These are phyloP conservation scores for Phyto melanocephala DNA, from an alignment of 2,888 invertebrate species.

Conservation along the genomic window DNA sequence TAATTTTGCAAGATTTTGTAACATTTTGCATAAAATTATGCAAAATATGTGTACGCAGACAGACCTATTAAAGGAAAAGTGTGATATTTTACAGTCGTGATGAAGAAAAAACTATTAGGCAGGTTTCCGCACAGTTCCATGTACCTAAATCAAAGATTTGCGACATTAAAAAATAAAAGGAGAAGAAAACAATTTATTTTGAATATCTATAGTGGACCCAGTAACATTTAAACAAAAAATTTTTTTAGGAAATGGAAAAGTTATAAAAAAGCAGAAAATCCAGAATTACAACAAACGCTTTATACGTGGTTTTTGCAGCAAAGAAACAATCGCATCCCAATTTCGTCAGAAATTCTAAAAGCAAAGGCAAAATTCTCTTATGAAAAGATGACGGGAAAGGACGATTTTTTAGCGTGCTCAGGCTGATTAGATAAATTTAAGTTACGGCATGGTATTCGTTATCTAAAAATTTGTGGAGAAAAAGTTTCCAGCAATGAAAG, in stretches of 20 bases:
- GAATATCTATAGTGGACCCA: constrained; percentile 19
- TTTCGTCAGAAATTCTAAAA: constrained; percentile 61
- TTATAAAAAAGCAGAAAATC: constrained; percentile 60
- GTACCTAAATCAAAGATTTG: constrained; percentile 29
- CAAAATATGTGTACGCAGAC: no score
- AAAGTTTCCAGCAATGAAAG: constrained; percentile 44
- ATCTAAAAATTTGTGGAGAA: constrained; percentile 55
- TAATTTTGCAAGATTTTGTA: no score
- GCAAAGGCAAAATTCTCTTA: constrained; percentile 64
- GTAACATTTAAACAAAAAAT: constrained; percentile 30
- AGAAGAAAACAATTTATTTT: constrained; percentile 32
- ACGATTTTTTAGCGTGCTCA: constrained; percentile 55
- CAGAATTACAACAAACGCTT: constrained; percentile 64
- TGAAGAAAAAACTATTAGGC: constrained; percentile 30
- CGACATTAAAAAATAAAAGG: constrained; percentile 7
- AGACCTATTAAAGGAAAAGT: constrained; percentile 18
- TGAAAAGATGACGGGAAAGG: constrained; percentile 56
- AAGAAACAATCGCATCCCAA: constrained; percentile 57
- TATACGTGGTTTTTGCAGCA: constrained; percentile 65
- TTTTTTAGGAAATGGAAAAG: constrained; percentile 60
- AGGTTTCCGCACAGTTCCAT: constrained; percentile 24
- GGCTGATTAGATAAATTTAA: constrained; percentile 62
- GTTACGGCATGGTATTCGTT: constrained; percentile 47
- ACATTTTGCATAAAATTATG: no score
- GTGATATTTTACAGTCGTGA: constrained; percentile 31